A percentile compares a stretch with the other conserved stretches of the same genome.
Conservation (phyloP, 2,888 invertebrate genomes). For the Serrognathus titanus region DNA sequence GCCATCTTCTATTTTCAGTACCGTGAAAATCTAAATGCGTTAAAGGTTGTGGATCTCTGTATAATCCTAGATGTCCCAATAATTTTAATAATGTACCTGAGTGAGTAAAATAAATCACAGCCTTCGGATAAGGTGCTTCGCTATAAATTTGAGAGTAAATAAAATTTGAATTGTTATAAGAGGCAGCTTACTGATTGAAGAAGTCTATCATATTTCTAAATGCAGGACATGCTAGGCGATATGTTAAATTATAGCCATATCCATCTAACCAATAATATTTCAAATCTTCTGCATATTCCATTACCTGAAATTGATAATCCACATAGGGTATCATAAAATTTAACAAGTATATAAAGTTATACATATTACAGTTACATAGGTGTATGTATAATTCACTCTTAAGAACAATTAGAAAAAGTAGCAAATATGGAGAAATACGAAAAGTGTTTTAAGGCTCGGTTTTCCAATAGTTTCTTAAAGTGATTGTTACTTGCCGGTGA, state of each 20-base stretch:
- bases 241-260: constrained; percentile 70
- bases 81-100: constrained; percentile 79
- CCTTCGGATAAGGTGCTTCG: constrained; percentile 36
- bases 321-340: constrained; percentile 8
- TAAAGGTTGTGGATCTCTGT: constrained; percentile 61
- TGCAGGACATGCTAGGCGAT: constrained; percentile 72
- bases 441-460: no score
- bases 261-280: constrained; percentile 81
- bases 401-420: no score
- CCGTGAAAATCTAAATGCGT: constrained; percentile 53
- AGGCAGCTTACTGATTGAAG: constrained; percentile 58
- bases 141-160: constrained; percentile 25
- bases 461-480: no score
- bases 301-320: constrained; percentile 57
- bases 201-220: constrained; percentile 67
- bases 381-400: no score
- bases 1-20: constrained; percentile 54
- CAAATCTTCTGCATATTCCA: constrained; percentile 76
- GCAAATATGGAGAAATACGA: no score
- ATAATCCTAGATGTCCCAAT: constrained; percentile 68
- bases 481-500: no score
- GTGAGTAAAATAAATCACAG: constrained; percentile 73
- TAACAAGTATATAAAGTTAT: no score
- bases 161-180: not conserved
- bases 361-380: no score